These are phyloP conservation scores for Periphyllus acericola DNA, from an alignment of 2,888 invertebrate genomes.

Conservation along the genomic window DNA sequence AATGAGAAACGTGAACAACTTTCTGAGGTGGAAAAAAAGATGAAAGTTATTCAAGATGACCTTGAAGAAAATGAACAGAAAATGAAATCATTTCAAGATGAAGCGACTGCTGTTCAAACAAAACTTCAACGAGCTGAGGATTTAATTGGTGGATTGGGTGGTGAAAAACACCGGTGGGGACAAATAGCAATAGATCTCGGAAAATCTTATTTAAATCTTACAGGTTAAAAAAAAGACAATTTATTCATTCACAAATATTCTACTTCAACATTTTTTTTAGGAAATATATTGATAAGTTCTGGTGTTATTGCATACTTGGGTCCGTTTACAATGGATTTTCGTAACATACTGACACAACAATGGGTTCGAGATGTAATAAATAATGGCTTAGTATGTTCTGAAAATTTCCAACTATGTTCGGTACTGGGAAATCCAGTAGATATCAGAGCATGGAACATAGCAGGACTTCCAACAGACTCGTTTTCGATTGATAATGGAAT, in stretches of 20 bases:
- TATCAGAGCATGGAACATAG: slow-evolving; percentile 91
- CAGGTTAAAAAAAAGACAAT: slow-evolving; percentile 69
- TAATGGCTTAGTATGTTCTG: slow-evolving; percentile 79
- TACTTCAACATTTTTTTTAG: slow-evolving; percentile 69
- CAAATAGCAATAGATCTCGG: slow-evolving; percentile 75
- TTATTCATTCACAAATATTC: not conserved
- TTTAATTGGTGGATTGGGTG: slow-evolving; percentile 89
- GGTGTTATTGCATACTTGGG: slow-evolving; percentile 93
- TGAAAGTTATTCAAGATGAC: slow-evolving; percentile 75
- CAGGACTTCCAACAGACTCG: slow-evolving; percentile 86
- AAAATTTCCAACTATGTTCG: slow-evolving; percentile 79
- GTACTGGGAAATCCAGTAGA: slow-evolving; percentile 88
- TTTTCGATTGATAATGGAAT: slow-evolving; percentile 94
- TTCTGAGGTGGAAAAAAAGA: slow-evolving; percentile 72
- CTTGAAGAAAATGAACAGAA: slow-evolving; percentile 83
- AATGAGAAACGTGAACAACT: slow-evolving; percentile 66
- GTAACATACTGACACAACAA: slow-evolving; percentile 75
- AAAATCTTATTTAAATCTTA: slow-evolving; percentile 77
- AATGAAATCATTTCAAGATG: slow-evolving; percentile 57
- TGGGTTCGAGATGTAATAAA: slow-evolving; percentile 80
- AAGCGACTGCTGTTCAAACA: slow-evolving; percentile 70
- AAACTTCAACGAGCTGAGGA: slow-evolving; percentile 92
- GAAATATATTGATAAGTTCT: slow-evolving; percentile 89
- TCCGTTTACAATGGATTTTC: slow-evolving; percentile 77
- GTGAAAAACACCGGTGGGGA: slow-evolving; percentile 90